Conservation (phyloP, 2,888 invertebrate species). For the Calliopum simillimum region DNA sequence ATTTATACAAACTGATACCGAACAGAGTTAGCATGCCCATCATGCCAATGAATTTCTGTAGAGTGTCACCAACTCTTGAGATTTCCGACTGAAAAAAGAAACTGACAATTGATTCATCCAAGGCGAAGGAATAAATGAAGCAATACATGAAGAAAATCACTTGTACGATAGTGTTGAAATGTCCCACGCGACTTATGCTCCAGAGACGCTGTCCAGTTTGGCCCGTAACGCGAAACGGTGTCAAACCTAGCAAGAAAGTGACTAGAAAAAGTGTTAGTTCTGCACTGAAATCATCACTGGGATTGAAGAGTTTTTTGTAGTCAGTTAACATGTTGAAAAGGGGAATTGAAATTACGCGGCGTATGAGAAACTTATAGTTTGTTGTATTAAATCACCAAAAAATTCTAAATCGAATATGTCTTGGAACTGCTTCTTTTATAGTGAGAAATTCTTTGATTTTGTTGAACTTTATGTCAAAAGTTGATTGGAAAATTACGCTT, state of each 20-base stretch:
- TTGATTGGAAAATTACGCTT: no score
- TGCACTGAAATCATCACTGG: slow-evolving; percentile 62
- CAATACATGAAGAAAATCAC: slow-evolving; percentile 61
- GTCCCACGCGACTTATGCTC: slow-evolving; percentile 55
- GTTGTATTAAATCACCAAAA: no score
- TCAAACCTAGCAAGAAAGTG: slow-evolving; percentile 61
- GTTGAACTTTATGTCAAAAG: no score
- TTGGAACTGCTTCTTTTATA: no score
- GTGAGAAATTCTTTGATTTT: no score
- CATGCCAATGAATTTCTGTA: slow-evolving; percentile 63
- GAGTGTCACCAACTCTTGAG: slow-evolving; percentile 61
- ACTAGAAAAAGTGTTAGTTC: slow-evolving; percentile 57
- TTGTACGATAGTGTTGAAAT: slow-evolving; percentile 57
- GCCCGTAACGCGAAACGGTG: slow-evolving; percentile 59
- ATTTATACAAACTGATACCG: slow-evolving; percentile 55
- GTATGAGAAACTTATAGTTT: no score
- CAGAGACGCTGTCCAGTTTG: slow-evolving; percentile 48
- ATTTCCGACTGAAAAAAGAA: slow-evolving; percentile 65
- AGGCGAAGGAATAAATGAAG: slow-evolving; percentile 56
- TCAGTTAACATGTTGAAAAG: slow-evolving; percentile 35
- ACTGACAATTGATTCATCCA: slow-evolving; percentile 63
- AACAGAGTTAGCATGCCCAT: slow-evolving; percentile 60
- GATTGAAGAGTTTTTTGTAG: slow-evolving; percentile 54
- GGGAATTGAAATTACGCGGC: neutral
- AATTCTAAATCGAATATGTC: no score